Evolutionary conservation across 2,797 vertebrate genomes (phyloP), one percentile per base, ranked within the genome.

Genomic region (Pangasius krempfi): DNA sequence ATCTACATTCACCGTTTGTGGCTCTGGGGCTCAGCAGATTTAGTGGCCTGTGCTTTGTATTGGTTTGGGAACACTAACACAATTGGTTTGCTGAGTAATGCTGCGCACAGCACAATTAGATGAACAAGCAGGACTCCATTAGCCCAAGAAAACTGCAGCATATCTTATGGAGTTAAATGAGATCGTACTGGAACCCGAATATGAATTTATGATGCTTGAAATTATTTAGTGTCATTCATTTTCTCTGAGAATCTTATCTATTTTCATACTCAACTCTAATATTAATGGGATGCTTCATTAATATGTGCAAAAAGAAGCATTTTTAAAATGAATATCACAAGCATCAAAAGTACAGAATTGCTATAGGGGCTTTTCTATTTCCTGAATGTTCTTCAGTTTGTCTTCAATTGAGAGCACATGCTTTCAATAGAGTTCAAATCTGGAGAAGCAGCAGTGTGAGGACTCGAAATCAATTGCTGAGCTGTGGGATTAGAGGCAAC

Each of bases 1-100:
- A 50, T 27, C 16, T 1, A 52, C 50, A 22, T 25, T 54, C 20
- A 70, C 30, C 10, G 12, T 12, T 14, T 25, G 44, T 70, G 27
- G 16, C n/a, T 30, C 44, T 70, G 44, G n/a, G 47, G 60, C 52
- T 68, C 40, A 54, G 62, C n/a, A 70, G 64, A 85, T 85, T 84
- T 22, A 84, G 14, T 66, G n/a, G 30, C 62, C 4, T 47, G 62
- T 70, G 50, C 64, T 70, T 37, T 85, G 83, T 25, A 37, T 52
- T 72, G 83, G n/a, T 72, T 37, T 72, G 82, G n/a, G 30, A 72
- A 54, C 64, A 13, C 50, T 33, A 70, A 85, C 22, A 54, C 83
- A 84, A 70, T 84, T 20, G 47, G 62, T 52, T 84, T 70, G 44
- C 83, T 85, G 64, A 85, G 64, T 85, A 85, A 85, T 85, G 64